phyloP scores from a whole-genome alignment of 1,140 invertebrate species.

The Magallana ariakensis region DNA sequence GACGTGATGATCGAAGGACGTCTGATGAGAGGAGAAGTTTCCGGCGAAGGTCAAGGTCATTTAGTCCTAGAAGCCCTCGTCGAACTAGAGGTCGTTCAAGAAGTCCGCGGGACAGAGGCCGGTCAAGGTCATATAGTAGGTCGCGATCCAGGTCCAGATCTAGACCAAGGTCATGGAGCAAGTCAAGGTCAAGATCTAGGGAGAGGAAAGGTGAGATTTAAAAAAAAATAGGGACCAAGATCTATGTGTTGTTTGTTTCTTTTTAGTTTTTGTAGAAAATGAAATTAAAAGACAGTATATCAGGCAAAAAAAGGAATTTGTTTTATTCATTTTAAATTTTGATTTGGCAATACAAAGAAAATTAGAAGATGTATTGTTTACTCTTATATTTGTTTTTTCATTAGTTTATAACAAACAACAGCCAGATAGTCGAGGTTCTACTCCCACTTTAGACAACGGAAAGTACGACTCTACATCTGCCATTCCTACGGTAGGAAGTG shows the following conservation, averaged over 20 bases:
- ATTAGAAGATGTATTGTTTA: neutral
- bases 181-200: conserved; percentile 58
- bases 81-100: conserved; percentile 56
- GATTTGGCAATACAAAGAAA: too few species aligned
- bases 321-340: neutral
- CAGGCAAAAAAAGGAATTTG: neutral
- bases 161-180: conserved; percentile 66
- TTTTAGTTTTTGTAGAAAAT: neutral
- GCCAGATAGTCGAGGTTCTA: conserved; percentile 73
- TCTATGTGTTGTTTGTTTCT: neutral
- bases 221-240: neutral
- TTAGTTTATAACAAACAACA: conserved; percentile 51
- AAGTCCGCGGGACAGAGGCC: conserved; percentile 51
- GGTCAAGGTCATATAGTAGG: conserved; percentile 53
- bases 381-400: neutral
- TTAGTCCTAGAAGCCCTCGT: conserved; percentile 65
- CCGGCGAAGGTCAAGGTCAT: conserved; percentile 64
- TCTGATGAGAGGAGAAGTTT: conserved; percentile 55
- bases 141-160: conserved; percentile 67
- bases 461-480: conserved; percentile 50
- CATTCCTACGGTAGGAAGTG: conserved; percentile 58
- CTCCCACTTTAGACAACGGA: conserved; percentile 71
- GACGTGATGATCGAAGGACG: conserved; percentile 58
- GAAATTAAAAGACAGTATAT: too few species aligned
- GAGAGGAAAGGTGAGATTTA: conserved; percentile 22